Evolutionary conservation across 1,140 invertebrate species (phyloP), one percentile per base, ranked within the genome.

Genomic region (Liolophura sinensis): DNA sequence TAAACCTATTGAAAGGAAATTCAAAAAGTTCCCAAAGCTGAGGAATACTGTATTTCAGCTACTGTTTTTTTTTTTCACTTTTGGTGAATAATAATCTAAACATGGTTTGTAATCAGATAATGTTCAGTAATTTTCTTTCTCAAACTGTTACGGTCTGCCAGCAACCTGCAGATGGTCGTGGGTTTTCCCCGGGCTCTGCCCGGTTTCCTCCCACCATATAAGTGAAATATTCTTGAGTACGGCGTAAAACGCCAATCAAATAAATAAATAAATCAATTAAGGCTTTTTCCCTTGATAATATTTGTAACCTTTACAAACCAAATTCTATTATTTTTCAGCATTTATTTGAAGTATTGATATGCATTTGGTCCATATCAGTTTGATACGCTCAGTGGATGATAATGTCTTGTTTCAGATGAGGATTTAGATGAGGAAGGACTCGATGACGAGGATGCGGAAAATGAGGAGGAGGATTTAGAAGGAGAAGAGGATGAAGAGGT

Each of bases 371-470:
- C 16, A 14, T 5, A 14, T n/a, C 31, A 9, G 31, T 40, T 3
- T 63, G 11, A 40, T n/a, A n/a, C n/a, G 16, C 54, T 58, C 16
- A 25, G 18, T 24, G 24, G 40, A n/a, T 24, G 16, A 27, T 15
- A 60, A 46, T 40, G 46, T 52, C 18, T 16, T 66, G 60, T 64
- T 51, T 61, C 61, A 71, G 74, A 72, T 51, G 77, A 77, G 66
- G 77, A 77, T 48, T 60, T 74, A 60, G 79, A 81, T 73, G 78
- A 81, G 27, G 73, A 78, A 60, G 78, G 72, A 40, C 58, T 73
- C 16, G 69, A 73, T 65, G 75, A 77, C 62, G 80, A 81, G 51
- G 80, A 80, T 59, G 80, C 76, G 12, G 79, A 73, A 15, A 73
- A 61, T 46, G 78, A 79, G 22, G 80, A 82, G 82, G 87, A 63